phyloP scores from a whole-genome alignment of 2,888 invertebrate species.

The Athripsodes cinereus region DNA sequence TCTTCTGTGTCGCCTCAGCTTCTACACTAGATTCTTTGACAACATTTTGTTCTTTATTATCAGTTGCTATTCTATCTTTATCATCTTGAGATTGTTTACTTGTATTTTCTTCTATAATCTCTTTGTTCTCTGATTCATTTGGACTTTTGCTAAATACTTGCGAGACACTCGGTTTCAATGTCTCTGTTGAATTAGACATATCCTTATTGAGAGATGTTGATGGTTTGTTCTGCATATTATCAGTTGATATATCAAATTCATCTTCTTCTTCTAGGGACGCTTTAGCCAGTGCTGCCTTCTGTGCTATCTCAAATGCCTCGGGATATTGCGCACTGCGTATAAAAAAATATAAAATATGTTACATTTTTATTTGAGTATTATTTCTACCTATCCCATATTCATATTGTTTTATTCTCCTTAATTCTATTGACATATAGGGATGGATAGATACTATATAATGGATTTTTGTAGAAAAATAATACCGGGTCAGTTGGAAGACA shows the following conservation, averaged over 20 bases:
- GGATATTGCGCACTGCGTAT: slow-evolving; percentile 56
- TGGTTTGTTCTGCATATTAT: slow-evolving; percentile 22
- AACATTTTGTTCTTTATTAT: slow-evolving; percentile 19
- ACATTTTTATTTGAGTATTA: not conserved
- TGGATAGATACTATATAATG: no score
- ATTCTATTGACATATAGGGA: no score
- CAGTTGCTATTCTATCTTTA: slow-evolving; percentile 21
- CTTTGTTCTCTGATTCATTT: slow-evolving; percentile 8
- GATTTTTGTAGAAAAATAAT: no score
- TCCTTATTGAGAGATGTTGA: slow-evolving; percentile 37
- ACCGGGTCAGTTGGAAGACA: no score
- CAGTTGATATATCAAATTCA: slow-evolving; percentile 32
- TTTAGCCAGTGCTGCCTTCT: slow-evolving; percentile 46
- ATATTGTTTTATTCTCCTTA: no score
- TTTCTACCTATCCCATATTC: no score
- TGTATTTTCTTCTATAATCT: not conserved
- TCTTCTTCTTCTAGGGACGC: slow-evolving; percentile 40
- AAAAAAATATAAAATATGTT: slow-evolving; percentile 4
- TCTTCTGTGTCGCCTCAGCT: not conserved
- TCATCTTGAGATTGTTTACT: not conserved
- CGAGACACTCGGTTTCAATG: slow-evolving; percentile 37
- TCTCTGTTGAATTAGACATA: slow-evolving; percentile 36
- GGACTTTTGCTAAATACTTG: slow-evolving; percentile 19
- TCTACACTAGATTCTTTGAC: not conserved
- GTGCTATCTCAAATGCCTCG: slow-evolving; percentile 58